These are phyloP conservation scores for Lepidocyrtinus sp. DNA, from an alignment of 2,888 invertebrate genomes.

Conservation along the genomic window DNA sequence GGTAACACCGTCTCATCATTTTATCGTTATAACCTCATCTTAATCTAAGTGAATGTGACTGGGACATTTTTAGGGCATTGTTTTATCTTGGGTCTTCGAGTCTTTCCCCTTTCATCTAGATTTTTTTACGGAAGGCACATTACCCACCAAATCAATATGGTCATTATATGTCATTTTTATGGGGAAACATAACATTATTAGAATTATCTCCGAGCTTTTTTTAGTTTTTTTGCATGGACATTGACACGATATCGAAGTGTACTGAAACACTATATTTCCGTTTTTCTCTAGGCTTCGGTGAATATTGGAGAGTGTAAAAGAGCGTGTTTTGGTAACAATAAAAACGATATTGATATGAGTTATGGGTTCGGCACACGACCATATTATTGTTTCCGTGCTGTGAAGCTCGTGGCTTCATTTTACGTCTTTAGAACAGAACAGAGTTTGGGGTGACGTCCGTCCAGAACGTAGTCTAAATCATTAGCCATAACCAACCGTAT, in stretches of 20 bases:
- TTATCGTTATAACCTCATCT: conserved; percentile 49
- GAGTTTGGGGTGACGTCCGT: neutral
- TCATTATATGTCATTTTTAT: conserved; percentile 28
- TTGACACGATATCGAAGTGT: neutral
- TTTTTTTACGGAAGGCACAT: conserved; percentile 32
- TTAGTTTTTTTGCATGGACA: neutral
- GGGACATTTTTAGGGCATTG: too few species aligned
- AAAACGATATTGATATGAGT: conserved; percentile 26
- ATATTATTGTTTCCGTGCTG: conserved; percentile 35
- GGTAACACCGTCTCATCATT: conserved; percentile 51
- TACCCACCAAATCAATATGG: conserved; percentile 27
- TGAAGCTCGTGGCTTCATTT: conserved; percentile 37
- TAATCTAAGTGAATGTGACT: neutral
- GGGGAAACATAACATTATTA: conserved; percentile 22
- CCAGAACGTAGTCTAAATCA: neutral
- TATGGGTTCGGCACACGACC: conserved; percentile 33
- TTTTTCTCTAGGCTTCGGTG: too few species aligned
- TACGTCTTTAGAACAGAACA: too few species aligned
- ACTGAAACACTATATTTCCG: neutral
- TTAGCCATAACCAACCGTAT: conserved; percentile 31
- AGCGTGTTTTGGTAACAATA: conserved; percentile 5
- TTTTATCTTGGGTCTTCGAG: too few species aligned
- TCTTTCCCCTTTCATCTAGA: too few species aligned
- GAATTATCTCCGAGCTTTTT: conserved; percentile 22
- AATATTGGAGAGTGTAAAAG: neutral